Conservation (phyloP, 2,113 vertebrate genomes). For the Proterorhinus semilunaris region DNA sequence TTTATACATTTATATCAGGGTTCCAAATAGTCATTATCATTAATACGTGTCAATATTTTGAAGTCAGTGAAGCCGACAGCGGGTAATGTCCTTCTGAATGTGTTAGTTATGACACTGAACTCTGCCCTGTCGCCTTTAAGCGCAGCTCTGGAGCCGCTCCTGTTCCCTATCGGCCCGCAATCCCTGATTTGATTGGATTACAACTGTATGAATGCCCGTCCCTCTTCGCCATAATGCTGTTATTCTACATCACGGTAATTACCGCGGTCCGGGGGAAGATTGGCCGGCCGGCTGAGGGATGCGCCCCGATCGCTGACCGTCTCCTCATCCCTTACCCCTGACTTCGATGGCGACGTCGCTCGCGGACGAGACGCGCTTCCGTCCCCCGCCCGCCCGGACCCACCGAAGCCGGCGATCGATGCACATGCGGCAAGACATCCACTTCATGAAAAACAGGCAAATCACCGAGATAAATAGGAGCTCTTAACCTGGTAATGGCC, state of each 20-base stretch:
- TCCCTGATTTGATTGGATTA: conserved; percentile 71
- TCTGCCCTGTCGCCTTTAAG: conserved; percentile 58
- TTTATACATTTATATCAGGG: too few relatives aligned
- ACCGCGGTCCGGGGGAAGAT: conserved; percentile 51
- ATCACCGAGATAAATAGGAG: conserved; percentile 65
- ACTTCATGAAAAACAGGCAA: conserved; percentile 39
- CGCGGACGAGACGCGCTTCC: conserved; percentile 42
- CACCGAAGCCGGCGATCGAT: conserved; percentile 37
- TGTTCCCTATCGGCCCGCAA: conserved; percentile 47
- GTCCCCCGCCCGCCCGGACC: conserved; percentile 16
- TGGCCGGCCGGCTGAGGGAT: conserved; percentile 56
- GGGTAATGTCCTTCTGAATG: background rate
- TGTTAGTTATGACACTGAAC: conserved; percentile 37
- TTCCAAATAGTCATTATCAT: background rate
- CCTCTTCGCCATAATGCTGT: conserved; percentile 72
- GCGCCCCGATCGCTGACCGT: conserved; percentile 45
- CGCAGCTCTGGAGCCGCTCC: conserved; percentile 45
- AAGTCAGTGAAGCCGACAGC: background rate
- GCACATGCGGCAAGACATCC: conserved; percentile 56
- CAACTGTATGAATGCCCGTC: conserved; percentile 72
- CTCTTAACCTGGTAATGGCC: conserved; percentile 76
- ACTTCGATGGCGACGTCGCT: conserved; percentile 51
- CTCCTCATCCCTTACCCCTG: conserved; percentile 72
- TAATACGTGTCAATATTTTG: background rate
- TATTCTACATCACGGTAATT: conserved; percentile 74